Evolutionary conservation across 2,888 invertebrate species (phyloP).

Genomic region (Oligia latruncula): DNA sequence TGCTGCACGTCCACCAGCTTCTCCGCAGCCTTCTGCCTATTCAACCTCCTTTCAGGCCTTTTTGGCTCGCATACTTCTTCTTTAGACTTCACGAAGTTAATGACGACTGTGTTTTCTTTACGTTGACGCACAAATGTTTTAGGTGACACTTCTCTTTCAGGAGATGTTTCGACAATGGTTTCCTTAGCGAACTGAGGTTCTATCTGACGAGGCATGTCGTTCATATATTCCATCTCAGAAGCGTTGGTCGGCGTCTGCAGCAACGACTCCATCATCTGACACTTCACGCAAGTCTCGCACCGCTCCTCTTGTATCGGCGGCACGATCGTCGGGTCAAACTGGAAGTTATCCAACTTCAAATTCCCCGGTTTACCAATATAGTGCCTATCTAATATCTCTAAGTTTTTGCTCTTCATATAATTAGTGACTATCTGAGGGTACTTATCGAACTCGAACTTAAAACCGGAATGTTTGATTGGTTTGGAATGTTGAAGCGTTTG

Average conservation of each 20-base stretch:
- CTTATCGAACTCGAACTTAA: slow-evolving; percentile 93
- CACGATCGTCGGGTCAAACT: slow-evolving; percentile 87
- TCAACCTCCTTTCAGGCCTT: slow-evolving; percentile 60
- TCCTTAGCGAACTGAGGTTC: slow-evolving; percentile 86
- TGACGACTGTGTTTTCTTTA: slow-evolving; percentile 85
- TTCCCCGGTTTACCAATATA: slow-evolving; percentile 90
- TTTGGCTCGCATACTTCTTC: slow-evolving; percentile 56
- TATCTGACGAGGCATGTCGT: slow-evolving; percentile 82
- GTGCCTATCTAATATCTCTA: slow-evolving; percentile 91
- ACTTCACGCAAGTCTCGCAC: slow-evolving; percentile 89
- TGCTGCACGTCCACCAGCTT: slow-evolving; percentile 73
- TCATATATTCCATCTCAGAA: slow-evolving; percentile 91
- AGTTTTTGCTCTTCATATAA: slow-evolving; percentile 94
- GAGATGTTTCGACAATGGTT: slow-evolving; percentile 69
- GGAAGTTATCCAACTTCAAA: slow-evolving; percentile 88
- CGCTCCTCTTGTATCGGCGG: slow-evolving; percentile 86
- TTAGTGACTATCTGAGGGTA: slow-evolving; percentile 93
- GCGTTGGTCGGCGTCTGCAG: slow-evolving; percentile 95
- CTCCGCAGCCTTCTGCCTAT: slow-evolving; percentile 61
- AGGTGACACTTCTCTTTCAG: slow-evolving; percentile 74
- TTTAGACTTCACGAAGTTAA: slow-evolving; percentile 71
- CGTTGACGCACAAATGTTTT: slow-evolving; percentile 85
- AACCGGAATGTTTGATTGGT: slow-evolving; percentile 92
- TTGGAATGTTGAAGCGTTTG: slow-evolving; percentile 90
- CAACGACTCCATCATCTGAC: slow-evolving; percentile 89